Evolutionary conservation across 2,888 invertebrate genomes (phyloP), one percentile per base, ranked within the genome.

Genomic region (Scelioninae gen. 2): DNA sequence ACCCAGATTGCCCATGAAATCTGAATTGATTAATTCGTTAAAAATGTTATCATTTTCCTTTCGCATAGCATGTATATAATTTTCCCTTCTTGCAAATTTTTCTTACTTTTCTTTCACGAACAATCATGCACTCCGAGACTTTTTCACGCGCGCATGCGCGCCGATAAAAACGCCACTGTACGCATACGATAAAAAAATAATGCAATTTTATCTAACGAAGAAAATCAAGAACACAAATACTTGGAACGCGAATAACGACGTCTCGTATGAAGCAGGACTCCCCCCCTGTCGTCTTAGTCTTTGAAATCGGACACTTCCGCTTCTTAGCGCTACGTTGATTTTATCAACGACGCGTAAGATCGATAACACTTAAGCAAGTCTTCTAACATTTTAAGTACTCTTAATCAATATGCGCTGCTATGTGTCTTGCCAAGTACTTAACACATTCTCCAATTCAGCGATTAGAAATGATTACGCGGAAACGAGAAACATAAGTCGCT

Each of bases 221-320:
- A 61, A 41, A 61, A 61, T 39, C 31, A 31, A 22, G 31, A 41
- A 31, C 19, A 18, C 43, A 33, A 52, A 48, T 52, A 19, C 22
- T 33, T 37, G 35, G 50, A 67, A 58, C 43, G 41, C 15, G 57
- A 65, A 65, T 22, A 16, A 15, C 9, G 11, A 52, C 25, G 52
- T 10, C 33, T 50, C 4, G 41, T 31, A 41, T 52, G 13, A 58
- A 35, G 10, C 41, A 28, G 28, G 25, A 6, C 3, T 25, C 4
- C 61, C 63, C 60, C 69, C 73, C 53, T 69, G 73, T 53, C 58
- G 50, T 52, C 43, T 28, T 31, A 43, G 69, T 65, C 64, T 60
- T 31, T 74, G 73, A 74, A 69, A 74, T 60, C 50, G 55, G 65
- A 74, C 69, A 64, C 69, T 69, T 74, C 50, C 69, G 65, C 33